Conservation (phyloP, 2,797 vertebrate genomes). For the Chelidonichthys spinosus region DNA sequence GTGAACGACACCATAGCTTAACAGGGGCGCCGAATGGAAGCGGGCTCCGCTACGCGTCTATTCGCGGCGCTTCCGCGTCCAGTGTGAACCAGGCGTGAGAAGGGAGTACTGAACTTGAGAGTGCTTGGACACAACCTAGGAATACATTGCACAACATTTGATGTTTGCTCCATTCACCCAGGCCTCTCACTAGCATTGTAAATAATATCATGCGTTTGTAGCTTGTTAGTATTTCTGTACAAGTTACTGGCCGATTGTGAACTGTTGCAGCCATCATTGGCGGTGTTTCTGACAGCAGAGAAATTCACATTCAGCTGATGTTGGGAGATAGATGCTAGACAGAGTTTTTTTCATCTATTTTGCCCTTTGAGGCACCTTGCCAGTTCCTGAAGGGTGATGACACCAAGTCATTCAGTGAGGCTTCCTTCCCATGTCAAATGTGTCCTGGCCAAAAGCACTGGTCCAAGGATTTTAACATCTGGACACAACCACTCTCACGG, state of each 20-base stretch:
- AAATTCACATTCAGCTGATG: background rate
- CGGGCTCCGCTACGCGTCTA: no score
- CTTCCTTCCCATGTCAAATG: background rate
- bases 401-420: background rate
- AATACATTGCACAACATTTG: background rate
- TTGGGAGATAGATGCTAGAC: background rate
- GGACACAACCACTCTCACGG: background rate
- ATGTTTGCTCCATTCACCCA: background rate
- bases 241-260: background rate
- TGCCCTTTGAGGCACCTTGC: background rate
- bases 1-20: no score
- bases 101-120: no score
- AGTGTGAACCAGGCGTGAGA: no score
- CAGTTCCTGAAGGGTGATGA: background rate
- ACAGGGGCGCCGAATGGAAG: no score
- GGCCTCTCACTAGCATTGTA: background rate
- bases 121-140: no score
- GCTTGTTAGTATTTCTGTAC: background rate
- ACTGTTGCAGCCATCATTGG: background rate
- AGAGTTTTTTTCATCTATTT: background rate
- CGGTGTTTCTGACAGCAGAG: background rate
- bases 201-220: background rate
- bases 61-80: no score
- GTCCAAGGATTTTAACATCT: conserved; percentile 6
- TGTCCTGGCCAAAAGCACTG: background rate